Evolutionary conservation across 2,888 invertebrate species (phyloP), one percentile per base, ranked within the genome.

Genomic region (Gerris lacustris): DNA sequence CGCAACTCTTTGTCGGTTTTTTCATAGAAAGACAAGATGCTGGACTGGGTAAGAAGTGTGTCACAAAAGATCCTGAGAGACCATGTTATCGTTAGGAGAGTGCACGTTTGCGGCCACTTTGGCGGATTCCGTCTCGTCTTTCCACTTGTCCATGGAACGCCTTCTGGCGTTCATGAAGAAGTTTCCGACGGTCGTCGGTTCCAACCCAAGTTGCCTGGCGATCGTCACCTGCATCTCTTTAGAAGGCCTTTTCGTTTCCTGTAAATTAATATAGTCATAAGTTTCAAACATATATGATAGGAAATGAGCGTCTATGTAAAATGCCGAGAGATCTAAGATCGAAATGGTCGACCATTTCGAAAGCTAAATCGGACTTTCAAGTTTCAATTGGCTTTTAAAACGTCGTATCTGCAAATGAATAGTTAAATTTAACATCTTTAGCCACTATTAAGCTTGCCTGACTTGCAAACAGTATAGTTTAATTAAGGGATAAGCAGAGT

Each of bases 141-240:
- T 92, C 96, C 97, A 98, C 79, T 97, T 98, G 83, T 98, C 98
- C 92, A 93, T 93, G 5, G 93, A 93, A 76, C 99, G 87, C 77
- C 99, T 87, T 73, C 98, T 86, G n/a, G 99, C 99, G 82, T 99
- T 99, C 99, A 99, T 99, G 84, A 99, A 99, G 86, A 99, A 99
- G 82, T 99, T 99, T 68, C 98, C 97, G 72, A 98, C 97, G 11
- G 98, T 98, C 70, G 96, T 96, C 70, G 97, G 96, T 80, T 97
- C 96, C 76, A 98, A 85, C 74, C 97, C 96, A 78, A 98, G 84
- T 81, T 98, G 97, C 76, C 97, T 86, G 45, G 97, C 97, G 84
- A 98, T 98, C 78, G 97, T 97, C 79, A 97, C 96, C 85, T 98
- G 98, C 97, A 98, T 98, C 84, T 98, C 98, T 84, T 98, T 98